phyloP scores from a whole-genome alignment of 2,888 invertebrate genomes.

The Amorpha juglandis region DNA sequence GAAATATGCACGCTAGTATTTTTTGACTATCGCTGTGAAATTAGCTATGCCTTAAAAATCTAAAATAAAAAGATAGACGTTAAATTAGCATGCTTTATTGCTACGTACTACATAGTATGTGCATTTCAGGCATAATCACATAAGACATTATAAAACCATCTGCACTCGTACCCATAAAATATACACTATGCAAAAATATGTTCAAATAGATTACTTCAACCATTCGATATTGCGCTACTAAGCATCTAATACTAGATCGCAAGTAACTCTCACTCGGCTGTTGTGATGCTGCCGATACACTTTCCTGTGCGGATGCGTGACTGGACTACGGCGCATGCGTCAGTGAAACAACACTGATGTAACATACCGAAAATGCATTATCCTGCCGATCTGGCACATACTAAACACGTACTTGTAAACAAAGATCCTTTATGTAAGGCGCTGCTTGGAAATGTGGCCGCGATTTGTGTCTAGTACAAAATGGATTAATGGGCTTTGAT shows the following conservation, averaged over 20 bases:
- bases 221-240: conserved; percentile 15
- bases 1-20: too few species aligned
- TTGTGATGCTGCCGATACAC: conserved; percentile 78
- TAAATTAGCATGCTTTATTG: too few species aligned
- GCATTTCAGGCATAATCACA: too few species aligned
- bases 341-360: conserved; percentile 60
- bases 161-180: too few species aligned
- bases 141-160: too few species aligned
- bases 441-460: conserved; percentile 10
- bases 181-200: neutral
- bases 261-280: conserved; percentile 72
- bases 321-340: conserved; percentile 58
- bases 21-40: too few species aligned
- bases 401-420: conserved; percentile 24
- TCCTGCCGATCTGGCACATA: conserved; percentile 47
- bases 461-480: conserved; percentile 1
- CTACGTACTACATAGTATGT: too few species aligned
- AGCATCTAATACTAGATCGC: conserved; percentile 23
- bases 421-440: conserved; percentile 26
- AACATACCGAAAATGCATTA: conserved; percentile 67
- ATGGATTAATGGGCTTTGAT: neutral
- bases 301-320: conserved; percentile 75
- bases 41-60: too few species aligned
- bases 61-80: too few species aligned
- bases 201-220: neutral